phyloP scores from a whole-genome alignment of 2,797 vertebrate genomes.

The Dipus sagitta region DNA sequence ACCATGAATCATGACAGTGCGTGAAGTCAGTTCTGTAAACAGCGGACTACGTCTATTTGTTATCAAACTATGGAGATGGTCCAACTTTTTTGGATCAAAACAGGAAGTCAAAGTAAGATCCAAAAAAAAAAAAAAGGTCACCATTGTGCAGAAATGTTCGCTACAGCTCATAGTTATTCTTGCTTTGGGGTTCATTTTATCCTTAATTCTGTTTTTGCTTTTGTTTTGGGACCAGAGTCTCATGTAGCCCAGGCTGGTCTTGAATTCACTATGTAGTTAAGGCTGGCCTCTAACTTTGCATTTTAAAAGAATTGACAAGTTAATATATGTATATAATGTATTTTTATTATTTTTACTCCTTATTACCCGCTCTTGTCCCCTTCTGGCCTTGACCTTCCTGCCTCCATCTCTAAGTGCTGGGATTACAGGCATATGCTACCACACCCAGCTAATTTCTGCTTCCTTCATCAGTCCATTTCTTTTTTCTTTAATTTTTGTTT shows the following conservation, averaged over 20 bases:
- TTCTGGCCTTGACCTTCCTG: background rate
- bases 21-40: background rate
- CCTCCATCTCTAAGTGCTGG: background rate
- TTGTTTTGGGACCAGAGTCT: background rate
- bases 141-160: background rate
- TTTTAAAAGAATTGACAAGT: too few species aligned
- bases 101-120: background rate
- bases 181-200: background rate
- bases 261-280: background rate
- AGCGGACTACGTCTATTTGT: background rate
- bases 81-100: background rate
- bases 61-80: background rate
- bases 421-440: background rate
- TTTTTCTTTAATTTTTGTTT: too few species aligned
- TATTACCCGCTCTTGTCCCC: too few species aligned
- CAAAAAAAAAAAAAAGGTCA: background rate
- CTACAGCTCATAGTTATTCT: background rate
- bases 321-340: too few species aligned
- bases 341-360: too few species aligned
- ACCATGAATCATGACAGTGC: constrained; percentile 11
- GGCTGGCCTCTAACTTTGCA: background rate
- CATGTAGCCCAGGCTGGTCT: background rate
- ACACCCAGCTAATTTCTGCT: background rate
- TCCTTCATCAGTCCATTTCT: background rate
- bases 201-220: background rate